A percentile compares a stretch with the other conserved stretches of the same genome.
phyloP scores from a whole-genome alignment of 2,797 vertebrate genomes.

The Myotis pilosus region DNA sequence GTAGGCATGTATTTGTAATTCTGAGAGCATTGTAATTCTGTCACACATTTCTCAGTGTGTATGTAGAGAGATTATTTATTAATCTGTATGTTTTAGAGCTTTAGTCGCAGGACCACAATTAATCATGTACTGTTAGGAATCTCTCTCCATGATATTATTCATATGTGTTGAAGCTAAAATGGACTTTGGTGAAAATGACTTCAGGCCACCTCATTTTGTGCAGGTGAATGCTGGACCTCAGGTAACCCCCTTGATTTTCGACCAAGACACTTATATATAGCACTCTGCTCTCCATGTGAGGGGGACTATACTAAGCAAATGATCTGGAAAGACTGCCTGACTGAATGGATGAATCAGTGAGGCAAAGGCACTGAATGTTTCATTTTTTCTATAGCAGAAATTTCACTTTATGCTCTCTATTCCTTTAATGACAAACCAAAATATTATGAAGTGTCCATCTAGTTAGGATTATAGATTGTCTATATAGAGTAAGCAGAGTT shows the following conservation, averaged over 20 bases:
- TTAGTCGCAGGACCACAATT: not conserved
- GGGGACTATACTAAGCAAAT: not conserved
- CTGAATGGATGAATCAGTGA: not conserved
- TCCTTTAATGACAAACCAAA: not conserved
- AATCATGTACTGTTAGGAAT: not conserved
- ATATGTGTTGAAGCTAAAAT: not conserved
- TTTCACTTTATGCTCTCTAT: not conserved
- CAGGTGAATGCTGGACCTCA: not conserved
- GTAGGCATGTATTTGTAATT: not conserved
- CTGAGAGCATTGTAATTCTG: not conserved
- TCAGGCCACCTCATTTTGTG: not conserved
- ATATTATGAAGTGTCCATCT: not conserved
- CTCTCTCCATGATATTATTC: not conserved
- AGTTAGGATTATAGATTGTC: not conserved
- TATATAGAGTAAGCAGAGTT: not conserved
- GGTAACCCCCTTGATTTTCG: not conserved
- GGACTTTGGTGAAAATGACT: not conserved
- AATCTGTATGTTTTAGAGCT: not conserved
- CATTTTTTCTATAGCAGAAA: not conserved
- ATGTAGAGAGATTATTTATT: not conserved
- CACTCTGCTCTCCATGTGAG: not conserved
- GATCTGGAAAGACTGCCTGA: not conserved
- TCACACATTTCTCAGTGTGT: not conserved
- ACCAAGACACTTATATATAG: fast-evolving
- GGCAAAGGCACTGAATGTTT: not conserved